phyloP scores from a whole-genome alignment of 2,797 vertebrate genomes.

The Melanotaenia pygmaea region DNA sequence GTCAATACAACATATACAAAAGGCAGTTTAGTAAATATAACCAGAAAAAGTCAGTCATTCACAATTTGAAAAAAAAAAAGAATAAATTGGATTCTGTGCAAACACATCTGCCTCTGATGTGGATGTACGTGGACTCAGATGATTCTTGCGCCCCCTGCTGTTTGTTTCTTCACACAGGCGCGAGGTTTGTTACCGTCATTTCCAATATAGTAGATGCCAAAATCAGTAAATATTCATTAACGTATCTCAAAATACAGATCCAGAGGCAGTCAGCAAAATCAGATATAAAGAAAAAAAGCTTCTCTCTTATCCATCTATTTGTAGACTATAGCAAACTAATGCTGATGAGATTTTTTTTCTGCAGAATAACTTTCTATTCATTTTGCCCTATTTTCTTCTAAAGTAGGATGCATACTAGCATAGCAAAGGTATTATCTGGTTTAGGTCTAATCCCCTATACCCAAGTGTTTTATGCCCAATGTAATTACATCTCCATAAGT shows the following conservation, averaged over 20 bases:
- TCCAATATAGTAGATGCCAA: conserved; percentile 47
- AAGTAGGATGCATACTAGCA: conserved; percentile 54
- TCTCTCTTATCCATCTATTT: conserved; percentile 58
- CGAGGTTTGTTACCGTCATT: conserved; percentile 25
- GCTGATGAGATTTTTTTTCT: conserved; percentile 38
- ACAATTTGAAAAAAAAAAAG: not conserved
- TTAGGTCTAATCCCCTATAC: conserved; percentile 75
- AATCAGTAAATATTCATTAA: conserved; percentile 68
- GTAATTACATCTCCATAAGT: conserved; percentile 77
- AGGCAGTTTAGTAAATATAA: not conserved
- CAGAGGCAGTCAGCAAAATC: conserved; percentile 60
- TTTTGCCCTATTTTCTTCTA: conserved; percentile 74
- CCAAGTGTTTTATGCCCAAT: conserved; percentile 76
- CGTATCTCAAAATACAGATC: conserved; percentile 55
- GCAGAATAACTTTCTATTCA: conserved; percentile 64
- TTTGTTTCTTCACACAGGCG: conserved; percentile 22
- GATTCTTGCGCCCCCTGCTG: conserved; percentile 78
- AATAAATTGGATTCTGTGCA: conserved; percentile 18
- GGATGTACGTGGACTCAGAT: conserved; percentile 37
- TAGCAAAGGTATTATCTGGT: conserved; percentile 70
- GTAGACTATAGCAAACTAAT: conserved; percentile 45
- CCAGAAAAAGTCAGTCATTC: not conserved
- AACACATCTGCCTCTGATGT: not conserved
- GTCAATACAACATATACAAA: not conserved
- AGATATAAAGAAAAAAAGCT: conserved; percentile 53